Evolutionary conservation across 2,113 vertebrate species (phyloP), one percentile per base, ranked within the genome.

Genomic region (Acrocephalus kingi): DNA sequence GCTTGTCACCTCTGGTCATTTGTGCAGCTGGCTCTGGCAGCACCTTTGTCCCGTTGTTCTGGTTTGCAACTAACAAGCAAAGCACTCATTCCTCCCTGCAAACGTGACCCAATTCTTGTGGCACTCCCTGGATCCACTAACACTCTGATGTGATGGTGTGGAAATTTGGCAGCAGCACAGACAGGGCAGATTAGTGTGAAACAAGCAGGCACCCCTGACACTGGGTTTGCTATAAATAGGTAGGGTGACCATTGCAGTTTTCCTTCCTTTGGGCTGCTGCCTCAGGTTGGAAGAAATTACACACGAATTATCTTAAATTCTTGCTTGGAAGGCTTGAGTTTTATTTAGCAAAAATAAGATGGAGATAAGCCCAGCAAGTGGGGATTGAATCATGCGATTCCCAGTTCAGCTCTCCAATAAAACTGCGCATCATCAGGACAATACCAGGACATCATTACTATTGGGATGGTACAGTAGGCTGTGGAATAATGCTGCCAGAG

Each of bases 61-160:
- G 11, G 17, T 56, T 59, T 74, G 68, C 31, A 17, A n/a, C 27
- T 63, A 93, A 84, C 55, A 71, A 89, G 80, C 39, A 74, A 74
- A 86, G 69, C 2, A 4, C 45, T 72, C 1, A 0, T 74, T 56
- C 52, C 64, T 93, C 69, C 59, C 52, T 2, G 2, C 81, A 90
- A 95, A 89, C 56, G 73, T 94, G 91, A 95, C 96, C 93, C 45
- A 90, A 45, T 90, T 97, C 86, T 69, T 58, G 52, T 0, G 15
- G 80, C 89, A 89, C 49, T 87, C 73, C 59, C 66, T 72, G 66
- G 56, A 93, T 79, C 51, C 20, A 46, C 80, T 73, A 63, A 87
- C 55, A 18, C 24, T 3, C 79, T 52, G 76, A 28, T 56, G 84
- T 82, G 93, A 92, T 1, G 4, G 66, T n/a, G 61, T 0, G 1